Conservation (phyloP, 2,113 vertebrate genomes). For the Lasiurus borealis region DNA sequence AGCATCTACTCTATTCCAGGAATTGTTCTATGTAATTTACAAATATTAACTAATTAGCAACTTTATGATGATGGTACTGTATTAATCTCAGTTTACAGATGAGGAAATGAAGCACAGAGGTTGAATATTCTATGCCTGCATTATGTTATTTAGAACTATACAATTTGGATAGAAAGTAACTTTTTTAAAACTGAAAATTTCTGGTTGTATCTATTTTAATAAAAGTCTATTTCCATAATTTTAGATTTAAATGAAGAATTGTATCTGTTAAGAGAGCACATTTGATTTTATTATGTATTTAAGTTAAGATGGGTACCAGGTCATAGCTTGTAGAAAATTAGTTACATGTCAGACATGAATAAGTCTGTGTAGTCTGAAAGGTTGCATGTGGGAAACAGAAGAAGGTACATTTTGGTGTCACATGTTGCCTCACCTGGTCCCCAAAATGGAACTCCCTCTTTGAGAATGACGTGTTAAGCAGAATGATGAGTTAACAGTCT, state of each 20-base stretch:
- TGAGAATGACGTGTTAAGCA: background rate
- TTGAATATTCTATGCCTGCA: background rate
- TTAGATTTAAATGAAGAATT: conserved; percentile 8
- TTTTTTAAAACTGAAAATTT: background rate
- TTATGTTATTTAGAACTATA: background rate
- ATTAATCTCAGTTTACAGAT: background rate
- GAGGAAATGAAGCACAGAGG: background rate
- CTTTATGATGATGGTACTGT: background rate
- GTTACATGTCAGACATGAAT: background rate
- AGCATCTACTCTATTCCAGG: background rate
- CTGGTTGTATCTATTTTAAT: background rate
- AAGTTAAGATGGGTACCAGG: background rate
- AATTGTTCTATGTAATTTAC: background rate
- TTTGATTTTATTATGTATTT: background rate
- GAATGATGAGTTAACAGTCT: background rate
- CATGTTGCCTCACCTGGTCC: background rate
- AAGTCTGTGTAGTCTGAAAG: background rate
- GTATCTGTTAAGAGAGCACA: background rate
- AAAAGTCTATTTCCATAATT: background rate
- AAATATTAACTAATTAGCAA: background rate
- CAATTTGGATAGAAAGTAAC: background rate
- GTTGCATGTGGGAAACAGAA: background rate
- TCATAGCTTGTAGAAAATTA: background rate
- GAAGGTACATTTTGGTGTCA: background rate
- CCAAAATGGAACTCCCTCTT: background rate